Evolutionary conservation across 2,113 vertebrate genomes (phyloP).

Genomic region (Rousettus leschenaultii): DNA sequence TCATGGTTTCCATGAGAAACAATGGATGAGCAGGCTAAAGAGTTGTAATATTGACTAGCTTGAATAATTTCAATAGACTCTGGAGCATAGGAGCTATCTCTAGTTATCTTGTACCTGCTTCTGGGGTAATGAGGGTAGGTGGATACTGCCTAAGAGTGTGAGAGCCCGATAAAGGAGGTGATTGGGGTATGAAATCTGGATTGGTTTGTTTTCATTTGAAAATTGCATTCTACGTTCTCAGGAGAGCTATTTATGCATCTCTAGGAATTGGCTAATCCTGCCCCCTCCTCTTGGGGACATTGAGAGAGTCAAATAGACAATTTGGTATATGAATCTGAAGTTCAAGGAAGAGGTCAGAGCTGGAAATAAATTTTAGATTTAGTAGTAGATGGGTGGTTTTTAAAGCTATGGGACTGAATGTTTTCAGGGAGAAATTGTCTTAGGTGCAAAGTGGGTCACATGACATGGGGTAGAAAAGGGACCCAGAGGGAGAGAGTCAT

Average conservation of each 20-base stretch:
- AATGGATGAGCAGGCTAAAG: background rate
- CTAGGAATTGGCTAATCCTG: background rate
- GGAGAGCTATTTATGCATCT: background rate
- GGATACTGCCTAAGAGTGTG: rapidly evolving
- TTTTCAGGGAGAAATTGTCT: background rate
- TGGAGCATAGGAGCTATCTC: too few relatives aligned
- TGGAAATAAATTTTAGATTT: background rate
- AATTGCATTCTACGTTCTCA: background rate
- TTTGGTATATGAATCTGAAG: background rate
- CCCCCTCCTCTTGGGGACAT: too few relatives aligned
- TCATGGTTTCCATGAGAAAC: background rate
- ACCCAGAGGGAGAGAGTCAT: background rate
- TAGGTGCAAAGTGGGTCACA: background rate
- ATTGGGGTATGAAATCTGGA: background rate
- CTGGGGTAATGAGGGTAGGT: background rate
- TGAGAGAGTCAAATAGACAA: background rate
- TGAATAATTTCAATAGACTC: background rate
- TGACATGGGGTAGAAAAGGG: background rate
- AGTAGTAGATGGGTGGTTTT: background rate
- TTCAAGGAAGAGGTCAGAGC: background rate
- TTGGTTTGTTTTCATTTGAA: background rate
- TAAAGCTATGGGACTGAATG: background rate
- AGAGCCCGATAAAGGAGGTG: background rate
- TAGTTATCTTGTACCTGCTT: background rate
- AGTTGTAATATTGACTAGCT: background rate